Percentiles rank a stretch among this genome's conserved stretches.
Conservation (phyloP, 1,140 invertebrate species). For the Aphaenogaster floridana region DNA sequence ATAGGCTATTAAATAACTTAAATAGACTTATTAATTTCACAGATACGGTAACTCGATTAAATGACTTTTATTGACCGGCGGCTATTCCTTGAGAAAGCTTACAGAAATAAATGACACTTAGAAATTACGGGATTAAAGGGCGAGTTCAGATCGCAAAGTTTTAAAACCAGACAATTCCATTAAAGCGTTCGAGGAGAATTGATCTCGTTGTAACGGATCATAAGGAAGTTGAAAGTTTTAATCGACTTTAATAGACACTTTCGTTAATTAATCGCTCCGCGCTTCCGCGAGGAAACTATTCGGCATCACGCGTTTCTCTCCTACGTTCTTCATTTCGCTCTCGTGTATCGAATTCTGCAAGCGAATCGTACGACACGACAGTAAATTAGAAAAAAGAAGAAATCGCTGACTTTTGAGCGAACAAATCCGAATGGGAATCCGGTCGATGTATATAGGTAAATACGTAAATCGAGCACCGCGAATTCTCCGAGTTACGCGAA, state of each 20-base stretch:
- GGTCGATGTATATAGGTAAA: neutral
- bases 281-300: slow-evolving; percentile 29
- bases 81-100: neutral
- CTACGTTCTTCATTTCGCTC: neutral
- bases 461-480: neutral
- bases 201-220: slow-evolving; percentile 41
- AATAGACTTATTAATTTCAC: neutral
- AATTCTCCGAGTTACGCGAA: neutral
- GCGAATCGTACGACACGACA: neutral
- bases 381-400: neutral
- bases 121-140: slow-evolving; percentile 7
- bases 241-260: slow-evolving; percentile 51
- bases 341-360: neutral
- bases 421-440: neutral
- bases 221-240: slow-evolving; percentile 51
- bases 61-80: neutral
- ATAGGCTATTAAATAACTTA: too few species aligned
- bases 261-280: slow-evolving; percentile 44
- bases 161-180: slow-evolving; percentile 37
- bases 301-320: neutral
- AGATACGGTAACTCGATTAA: neutral
- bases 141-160: slow-evolving; percentile 34
- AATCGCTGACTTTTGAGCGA: neutral
- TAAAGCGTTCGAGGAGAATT: slow-evolving; percentile 18
- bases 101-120: neutral